Evolutionary conservation across 2,888 invertebrate genomes (phyloP).

Genomic region (Deladenus siricidicola): DNA sequence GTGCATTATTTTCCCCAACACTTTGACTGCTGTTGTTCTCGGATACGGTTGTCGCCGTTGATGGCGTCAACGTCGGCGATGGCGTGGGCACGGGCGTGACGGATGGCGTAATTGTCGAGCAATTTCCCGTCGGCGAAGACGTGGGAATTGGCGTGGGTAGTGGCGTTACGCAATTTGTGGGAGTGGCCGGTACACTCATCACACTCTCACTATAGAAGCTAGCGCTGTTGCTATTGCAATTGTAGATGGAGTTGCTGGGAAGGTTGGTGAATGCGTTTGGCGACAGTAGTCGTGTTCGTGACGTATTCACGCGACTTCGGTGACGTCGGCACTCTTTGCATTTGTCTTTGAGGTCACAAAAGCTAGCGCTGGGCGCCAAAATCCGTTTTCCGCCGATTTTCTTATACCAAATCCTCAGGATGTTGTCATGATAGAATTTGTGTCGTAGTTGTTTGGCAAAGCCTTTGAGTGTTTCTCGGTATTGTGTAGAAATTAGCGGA

Average conservation of each 20-base stretch:
- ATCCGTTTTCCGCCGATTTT: not conserved
- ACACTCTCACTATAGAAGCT: conserved; percentile 3
- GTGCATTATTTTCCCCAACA: no score
- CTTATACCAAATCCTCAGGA: not conserved
- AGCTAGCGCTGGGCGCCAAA: no score
- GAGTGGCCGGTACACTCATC: not conserved
- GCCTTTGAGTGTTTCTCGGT: conserved; percentile 21
- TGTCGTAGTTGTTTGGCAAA: conserved; percentile 3
- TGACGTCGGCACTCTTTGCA: not conserved
- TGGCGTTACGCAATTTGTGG: not conserved
- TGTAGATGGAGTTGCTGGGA: not conserved
- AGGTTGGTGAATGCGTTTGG: not conserved
- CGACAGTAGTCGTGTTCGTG: not conserved
- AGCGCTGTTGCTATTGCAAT: not conserved
- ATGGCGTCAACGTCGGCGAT: not conserved
- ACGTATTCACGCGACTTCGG: not conserved
- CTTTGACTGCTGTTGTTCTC: not conserved
- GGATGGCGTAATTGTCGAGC: no score
- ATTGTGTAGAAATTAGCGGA: conserved; percentile 26
- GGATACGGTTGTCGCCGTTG: not conserved
- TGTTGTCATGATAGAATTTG: not conserved
- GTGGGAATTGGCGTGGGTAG: not conserved
- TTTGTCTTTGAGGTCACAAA: not conserved
- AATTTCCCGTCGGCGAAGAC: not conserved
- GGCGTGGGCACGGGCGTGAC: not conserved